Evolutionary conservation across 2,797 vertebrate species (phyloP).

Genomic region (Gorsachius magnificus): DNA sequence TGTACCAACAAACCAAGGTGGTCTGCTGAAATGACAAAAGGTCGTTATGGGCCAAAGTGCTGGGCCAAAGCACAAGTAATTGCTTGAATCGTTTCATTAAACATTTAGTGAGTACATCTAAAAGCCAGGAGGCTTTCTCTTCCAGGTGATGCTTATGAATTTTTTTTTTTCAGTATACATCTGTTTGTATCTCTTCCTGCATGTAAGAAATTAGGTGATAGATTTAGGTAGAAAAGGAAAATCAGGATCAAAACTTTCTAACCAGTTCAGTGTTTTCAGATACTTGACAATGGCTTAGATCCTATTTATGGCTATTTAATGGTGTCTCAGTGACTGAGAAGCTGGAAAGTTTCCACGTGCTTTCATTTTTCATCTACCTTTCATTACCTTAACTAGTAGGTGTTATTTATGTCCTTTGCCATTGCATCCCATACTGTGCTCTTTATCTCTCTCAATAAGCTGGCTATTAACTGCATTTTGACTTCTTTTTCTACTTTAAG

Average conservation of each 20-base stretch:
- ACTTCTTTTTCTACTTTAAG: neutral
- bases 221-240: neutral
- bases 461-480: neutral
- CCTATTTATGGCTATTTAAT: neutral
- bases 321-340: neutral
- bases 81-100: neutral
- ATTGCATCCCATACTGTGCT: neutral
- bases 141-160: neutral
- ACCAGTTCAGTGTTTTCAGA: neutral
- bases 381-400: neutral
- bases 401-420: neutral
- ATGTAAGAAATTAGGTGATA: neutral
- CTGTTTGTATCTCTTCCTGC: neutral
- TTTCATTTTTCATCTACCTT: neutral
- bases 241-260: neutral
- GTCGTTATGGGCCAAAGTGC: neutral
- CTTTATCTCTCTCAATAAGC: slow-evolving; percentile 5
- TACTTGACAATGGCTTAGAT: neutral
- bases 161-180: neutral
- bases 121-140: neutral
- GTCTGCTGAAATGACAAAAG: neutral
- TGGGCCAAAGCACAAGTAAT: neutral
- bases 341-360: neutral
- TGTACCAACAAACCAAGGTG: neutral
- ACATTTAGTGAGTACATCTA: neutral